These are phyloP conservation scores for Megalonaias nervosa DNA, from an alignment of 1,140 invertebrate species.

Conservation along the genomic window DNA sequence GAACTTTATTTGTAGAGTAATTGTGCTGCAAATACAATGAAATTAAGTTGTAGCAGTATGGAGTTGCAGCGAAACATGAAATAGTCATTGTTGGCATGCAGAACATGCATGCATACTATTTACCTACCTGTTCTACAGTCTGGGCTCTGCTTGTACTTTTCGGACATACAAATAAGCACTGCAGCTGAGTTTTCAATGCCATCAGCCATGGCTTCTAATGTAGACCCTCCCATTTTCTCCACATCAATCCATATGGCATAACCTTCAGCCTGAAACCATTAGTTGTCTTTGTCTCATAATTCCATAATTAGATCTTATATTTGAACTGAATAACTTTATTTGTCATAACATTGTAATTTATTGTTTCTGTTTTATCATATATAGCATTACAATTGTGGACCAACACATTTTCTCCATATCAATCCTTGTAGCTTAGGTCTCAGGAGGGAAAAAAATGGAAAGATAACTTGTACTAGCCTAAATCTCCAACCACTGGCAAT, in stretches of 20 bases:
- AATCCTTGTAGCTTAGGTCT: not conserved
- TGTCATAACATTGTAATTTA: not conserved
- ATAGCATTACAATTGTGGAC: not conserved
- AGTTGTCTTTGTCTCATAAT: not conserved
- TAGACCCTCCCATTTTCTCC: conserved; percentile 59
- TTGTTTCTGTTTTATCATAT: not conserved
- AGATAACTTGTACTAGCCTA: too few species aligned
- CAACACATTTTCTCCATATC: not conserved
- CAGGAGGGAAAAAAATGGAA: too few species aligned
- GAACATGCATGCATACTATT: too few species aligned
- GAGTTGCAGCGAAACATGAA: too few species aligned
- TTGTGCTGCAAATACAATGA: too few species aligned
- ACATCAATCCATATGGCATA: conserved; percentile 62
- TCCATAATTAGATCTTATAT: not conserved
- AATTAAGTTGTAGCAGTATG: too few species aligned
- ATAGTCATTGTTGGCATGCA: too few species aligned
- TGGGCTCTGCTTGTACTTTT: conserved; percentile 69
- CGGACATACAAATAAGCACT: conserved; percentile 69
- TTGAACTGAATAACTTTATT: not conserved
- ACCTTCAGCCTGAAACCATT: conserved; percentile 45
- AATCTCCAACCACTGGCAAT: too few species aligned
- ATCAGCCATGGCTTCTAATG: conserved; percentile 66
- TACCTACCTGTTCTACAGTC: conserved; percentile 65
- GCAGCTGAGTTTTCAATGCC: conserved; percentile 64
- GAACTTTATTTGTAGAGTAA: too few species aligned